Conservation (phyloP, 1,140 invertebrate species). For the Drusus annulatus region DNA sequence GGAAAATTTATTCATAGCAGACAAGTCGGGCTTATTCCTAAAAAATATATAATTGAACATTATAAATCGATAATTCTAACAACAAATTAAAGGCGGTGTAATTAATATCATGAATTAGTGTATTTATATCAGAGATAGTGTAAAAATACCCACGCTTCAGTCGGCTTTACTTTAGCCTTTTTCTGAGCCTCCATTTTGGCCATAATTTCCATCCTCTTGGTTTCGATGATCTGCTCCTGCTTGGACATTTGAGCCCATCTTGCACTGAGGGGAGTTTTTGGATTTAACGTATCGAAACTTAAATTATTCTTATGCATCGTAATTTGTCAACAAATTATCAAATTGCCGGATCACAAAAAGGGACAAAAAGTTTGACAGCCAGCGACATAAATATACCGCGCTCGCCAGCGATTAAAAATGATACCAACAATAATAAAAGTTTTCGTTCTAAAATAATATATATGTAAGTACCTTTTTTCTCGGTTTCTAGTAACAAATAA, state of each 20-base stretch:
- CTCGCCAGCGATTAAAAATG: neutral
- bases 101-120: neutral
- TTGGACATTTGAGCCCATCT: slow-evolving; percentile 84
- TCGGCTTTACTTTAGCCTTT: slow-evolving; percentile 25
- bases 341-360: slow-evolving; percentile 4
- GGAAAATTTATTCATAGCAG: slow-evolving; percentile 77
- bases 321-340: neutral
- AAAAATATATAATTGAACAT: neutral
- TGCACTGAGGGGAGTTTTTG: slow-evolving; percentile 67
- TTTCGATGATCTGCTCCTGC: slow-evolving; percentile 85
- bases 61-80: neutral
- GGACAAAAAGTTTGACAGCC: slow-evolving; percentile 5
- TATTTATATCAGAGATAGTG: neutral
- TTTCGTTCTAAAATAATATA: no score
- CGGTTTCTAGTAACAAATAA: no score
- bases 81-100: neutral
- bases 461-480: no score
- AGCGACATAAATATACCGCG: neutral
- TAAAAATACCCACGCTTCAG: slow-evolving; percentile 26
- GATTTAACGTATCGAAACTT: slow-evolving; percentile 48
- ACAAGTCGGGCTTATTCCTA: slow-evolving; percentile 22
- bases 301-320: slow-evolving; percentile 44
- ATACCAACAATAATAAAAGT: neutral
- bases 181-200: slow-evolving; percentile 68
- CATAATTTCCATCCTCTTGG: slow-evolving; percentile 76